Evolutionary conservation across 2,888 invertebrate genomes (phyloP).

Genomic region (Endomychus coccineus): DNA sequence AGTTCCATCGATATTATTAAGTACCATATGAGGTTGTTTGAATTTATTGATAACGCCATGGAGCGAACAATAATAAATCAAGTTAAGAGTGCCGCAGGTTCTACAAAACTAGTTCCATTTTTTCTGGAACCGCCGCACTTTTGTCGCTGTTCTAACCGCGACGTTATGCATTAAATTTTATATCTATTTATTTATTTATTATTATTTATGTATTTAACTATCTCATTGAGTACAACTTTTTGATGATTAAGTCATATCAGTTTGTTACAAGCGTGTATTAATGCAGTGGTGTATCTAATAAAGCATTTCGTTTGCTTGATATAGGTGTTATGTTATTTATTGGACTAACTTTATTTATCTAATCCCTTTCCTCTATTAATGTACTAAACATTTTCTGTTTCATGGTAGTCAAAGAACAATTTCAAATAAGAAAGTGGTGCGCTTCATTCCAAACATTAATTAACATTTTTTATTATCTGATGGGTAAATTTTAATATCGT

Average conservation of each 20-base stretch:
- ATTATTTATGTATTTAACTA: conserved; percentile 36
- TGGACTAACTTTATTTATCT: too few species aligned
- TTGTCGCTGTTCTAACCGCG: not conserved
- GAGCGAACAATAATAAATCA: conserved; percentile 2
- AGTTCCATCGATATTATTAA: conserved; percentile 36
- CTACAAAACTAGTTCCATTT: too few species aligned
- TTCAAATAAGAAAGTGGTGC: too few species aligned
- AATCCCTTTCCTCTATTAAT: too few species aligned
- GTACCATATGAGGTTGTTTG: conserved; percentile 26
- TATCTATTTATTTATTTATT: conserved; percentile 37
- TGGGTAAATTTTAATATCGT: too few species aligned
- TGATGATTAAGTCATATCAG: conserved; percentile 47
- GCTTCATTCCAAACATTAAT: too few species aligned
- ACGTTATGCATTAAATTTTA: conserved; percentile 23
- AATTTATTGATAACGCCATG: conserved; percentile 19
- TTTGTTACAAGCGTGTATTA: conserved; percentile 48
- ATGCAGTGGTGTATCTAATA: conserved; percentile 48
- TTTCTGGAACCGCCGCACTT: too few species aligned
- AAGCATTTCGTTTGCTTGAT: conserved; percentile 48
- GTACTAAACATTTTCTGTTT: too few species aligned
- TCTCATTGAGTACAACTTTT: conserved; percentile 42
- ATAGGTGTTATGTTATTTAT: too few species aligned
- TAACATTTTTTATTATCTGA: too few species aligned
- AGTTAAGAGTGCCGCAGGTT: not conserved
- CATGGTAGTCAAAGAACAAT: too few species aligned